Conservation (phyloP, 2,888 invertebrate species). For the Ormia ochracea region DNA sequence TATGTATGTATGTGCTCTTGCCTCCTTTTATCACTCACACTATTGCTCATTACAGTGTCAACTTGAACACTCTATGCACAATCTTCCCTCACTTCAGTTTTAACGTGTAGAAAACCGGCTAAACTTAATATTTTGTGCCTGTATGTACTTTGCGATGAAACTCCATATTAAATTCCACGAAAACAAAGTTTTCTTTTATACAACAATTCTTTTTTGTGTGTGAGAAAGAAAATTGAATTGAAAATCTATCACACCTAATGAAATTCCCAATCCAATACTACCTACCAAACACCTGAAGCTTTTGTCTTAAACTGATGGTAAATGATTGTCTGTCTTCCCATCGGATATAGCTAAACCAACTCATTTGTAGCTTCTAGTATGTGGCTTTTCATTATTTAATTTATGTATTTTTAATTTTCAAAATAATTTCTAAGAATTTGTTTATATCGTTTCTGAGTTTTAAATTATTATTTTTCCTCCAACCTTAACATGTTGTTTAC, state of each 20-base stretch:
- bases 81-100: slow-evolving; percentile 11
- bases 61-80: not conserved
- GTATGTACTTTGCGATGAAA: slow-evolving; percentile 13
- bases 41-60: not conserved
- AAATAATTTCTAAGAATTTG: too few relatives aligned
- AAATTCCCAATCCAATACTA: not conserved
- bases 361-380: not conserved
- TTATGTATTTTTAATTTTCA: too few relatives aligned
- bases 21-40: not conserved
- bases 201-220: not conserved
- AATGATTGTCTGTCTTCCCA: not conserved
- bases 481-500: too few relatives aligned
- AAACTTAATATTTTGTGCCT: slow-evolving; percentile 9
- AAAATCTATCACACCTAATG: not conserved
- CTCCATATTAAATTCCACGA: not conserved
- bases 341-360: not conserved
- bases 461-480: too few relatives aligned
- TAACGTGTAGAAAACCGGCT: slow-evolving; percentile 34
- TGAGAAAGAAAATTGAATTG: not conserved
- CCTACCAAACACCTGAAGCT: not conserved
- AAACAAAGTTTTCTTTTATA: not conserved
- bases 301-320: not conserved
- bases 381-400: too few relatives aligned
- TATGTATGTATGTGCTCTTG: slow-evolving; percentile 14
- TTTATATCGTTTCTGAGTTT: too few relatives aligned